Conservation (phyloP, 2,888 invertebrate genomes). For the Drosophila rubida region DNA sequence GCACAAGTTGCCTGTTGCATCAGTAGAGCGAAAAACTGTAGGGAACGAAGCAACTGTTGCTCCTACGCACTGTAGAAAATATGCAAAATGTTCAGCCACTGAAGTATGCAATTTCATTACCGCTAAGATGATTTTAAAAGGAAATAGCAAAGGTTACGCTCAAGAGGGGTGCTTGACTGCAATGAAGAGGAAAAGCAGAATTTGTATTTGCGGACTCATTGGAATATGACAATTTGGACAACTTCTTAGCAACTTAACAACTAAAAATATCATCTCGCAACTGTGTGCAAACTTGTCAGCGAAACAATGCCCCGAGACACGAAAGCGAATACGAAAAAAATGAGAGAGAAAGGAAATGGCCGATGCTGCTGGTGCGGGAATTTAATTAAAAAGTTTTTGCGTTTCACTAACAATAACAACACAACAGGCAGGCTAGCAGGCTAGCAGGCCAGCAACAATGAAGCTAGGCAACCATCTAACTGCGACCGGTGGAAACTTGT, state of each 20-base stretch:
- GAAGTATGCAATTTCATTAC: conserved; percentile 56
- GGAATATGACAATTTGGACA: conserved; percentile 16
- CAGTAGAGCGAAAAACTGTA: conserved; percentile 6
- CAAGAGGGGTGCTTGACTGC: background rate
- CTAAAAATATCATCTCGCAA: conserved; percentile 50
- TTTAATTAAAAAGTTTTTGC: conserved; percentile 75
- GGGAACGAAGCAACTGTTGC: conserved; percentile 33
- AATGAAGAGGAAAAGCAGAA: background rate
- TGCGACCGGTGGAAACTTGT: conserved; percentile 32
- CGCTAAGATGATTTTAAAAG: conserved; percentile 1
- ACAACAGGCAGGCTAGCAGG: background rate
- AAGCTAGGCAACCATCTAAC: conserved; percentile 28
- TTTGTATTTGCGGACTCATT: background rate
- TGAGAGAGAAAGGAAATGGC: conserved; percentile 35
- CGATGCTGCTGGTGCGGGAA: conserved; percentile 45
- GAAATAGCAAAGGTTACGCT: background rate
- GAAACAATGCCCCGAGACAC: conserved; percentile 24
- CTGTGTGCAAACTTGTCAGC: conserved; percentile 61
- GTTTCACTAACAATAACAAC: conserved; percentile 35
- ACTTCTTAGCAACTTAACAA: conserved; percentile 29
- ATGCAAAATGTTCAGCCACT: conserved; percentile 29
- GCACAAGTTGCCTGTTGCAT: conserved; percentile 18
- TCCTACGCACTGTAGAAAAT: conserved; percentile 23
- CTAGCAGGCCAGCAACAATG: conserved; percentile 5
- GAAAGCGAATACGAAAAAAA: background rate